These are phyloP conservation scores for Neodiprion pinetum DNA, from an alignment of 1,140 invertebrate genomes.

Conservation along the genomic window DNA sequence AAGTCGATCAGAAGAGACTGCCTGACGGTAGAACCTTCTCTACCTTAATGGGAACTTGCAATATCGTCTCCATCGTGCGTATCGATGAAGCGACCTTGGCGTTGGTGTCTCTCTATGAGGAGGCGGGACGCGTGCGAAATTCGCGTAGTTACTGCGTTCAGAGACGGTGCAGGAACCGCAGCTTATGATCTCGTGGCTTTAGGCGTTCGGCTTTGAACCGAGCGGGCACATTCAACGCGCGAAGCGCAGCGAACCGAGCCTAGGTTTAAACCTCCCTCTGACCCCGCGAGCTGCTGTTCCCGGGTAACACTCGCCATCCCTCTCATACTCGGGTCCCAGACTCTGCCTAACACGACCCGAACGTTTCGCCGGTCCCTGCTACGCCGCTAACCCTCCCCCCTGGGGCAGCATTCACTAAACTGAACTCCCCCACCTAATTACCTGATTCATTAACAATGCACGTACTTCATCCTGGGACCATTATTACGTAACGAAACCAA, in stretches of 20 bases:
- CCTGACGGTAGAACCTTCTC: too few species aligned
- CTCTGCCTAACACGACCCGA: not conserved
- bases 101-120: too few species aligned
- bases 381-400: not conserved
- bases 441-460: constrained; percentile 44
- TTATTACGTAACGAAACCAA: constrained; percentile 36
- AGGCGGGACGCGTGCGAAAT: too few species aligned
- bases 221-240: not conserved
- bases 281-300: not conserved
- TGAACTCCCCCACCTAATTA: constrained; percentile 33
- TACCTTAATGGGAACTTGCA: too few species aligned
- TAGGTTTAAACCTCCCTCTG: not conserved
- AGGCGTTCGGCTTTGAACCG: not conserved
- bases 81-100: too few species aligned
- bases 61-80: too few species aligned
- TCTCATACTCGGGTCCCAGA: too few species aligned
- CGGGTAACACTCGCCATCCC: not conserved
- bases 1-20: too few species aligned
- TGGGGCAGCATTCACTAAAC: constrained; percentile 13
- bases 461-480: constrained; percentile 39
- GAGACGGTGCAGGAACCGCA: not conserved
- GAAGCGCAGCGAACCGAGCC: constrained; percentile 8
- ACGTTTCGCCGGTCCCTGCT: not conserved
- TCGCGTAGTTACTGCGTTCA: not conserved
- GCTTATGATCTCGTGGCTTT: not conserved